Evolutionary conservation across 2,888 invertebrate genomes (phyloP).

Genomic region (Fragum sueziense): DNA sequence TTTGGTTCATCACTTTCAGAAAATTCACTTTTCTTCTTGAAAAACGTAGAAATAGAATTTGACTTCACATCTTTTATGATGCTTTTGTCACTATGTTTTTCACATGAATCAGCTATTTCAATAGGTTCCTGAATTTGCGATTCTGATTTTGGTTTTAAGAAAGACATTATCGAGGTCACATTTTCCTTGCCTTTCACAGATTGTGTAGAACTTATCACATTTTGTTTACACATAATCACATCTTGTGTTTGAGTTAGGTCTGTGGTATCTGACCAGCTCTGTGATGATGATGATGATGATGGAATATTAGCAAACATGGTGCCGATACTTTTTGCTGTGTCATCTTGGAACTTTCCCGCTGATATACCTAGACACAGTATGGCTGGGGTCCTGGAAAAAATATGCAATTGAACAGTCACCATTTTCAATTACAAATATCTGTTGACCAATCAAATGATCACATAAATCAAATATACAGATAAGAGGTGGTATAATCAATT

Average conservation of each 20-base stretch:
- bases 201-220: not conserved
- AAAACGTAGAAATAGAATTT: not conserved
- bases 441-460: too few species aligned
- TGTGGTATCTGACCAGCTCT: not conserved
- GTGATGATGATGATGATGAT: not conserved
- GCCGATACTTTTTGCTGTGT: conserved; percentile 55
- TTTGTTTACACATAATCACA: not conserved
- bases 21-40: not conserved
- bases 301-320: conserved; percentile 58
- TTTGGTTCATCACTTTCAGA: not conserved
- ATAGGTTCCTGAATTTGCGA: not conserved
- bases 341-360: conserved; percentile 87
- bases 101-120: not conserved
- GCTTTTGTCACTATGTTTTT: not conserved
- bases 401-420: too few species aligned
- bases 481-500: too few species aligned
- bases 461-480: too few species aligned
- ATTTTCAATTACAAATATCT: too few species aligned
- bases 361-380: conserved; percentile 90
- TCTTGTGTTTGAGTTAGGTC: not conserved
- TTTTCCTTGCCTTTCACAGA: not conserved
- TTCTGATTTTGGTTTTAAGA: conserved; percentile 19
- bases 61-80: not conserved
- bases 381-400: conserved; percentile 83
- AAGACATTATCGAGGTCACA: conserved; percentile 19